These are phyloP conservation scores for Aethina tumida DNA, from an alignment of 1,140 invertebrate genomes.

Conservation along the genomic window DNA sequence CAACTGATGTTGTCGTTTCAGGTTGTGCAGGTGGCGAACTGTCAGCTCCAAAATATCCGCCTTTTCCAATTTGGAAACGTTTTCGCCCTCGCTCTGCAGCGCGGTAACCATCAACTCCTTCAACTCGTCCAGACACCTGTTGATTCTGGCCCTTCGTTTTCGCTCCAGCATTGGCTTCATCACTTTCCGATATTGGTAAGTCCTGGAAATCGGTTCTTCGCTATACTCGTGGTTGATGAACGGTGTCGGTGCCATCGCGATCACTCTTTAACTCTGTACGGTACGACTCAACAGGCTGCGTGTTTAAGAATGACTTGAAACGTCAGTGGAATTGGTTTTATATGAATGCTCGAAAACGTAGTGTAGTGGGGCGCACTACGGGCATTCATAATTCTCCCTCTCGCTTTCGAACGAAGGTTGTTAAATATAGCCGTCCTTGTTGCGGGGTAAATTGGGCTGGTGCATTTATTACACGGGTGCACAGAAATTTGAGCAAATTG, in stretches of 20 bases:
- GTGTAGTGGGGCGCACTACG: too few species aligned
- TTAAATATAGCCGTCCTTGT: too few species aligned
- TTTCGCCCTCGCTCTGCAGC: conserved; percentile 74
- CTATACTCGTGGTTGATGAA: conserved; percentile 27
- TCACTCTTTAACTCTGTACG: conserved; percentile 7
- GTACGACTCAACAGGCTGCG: conserved; percentile 4
- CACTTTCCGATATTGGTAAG: conserved; percentile 85
- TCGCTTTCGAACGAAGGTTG: too few species aligned
- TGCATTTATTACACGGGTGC: too few species aligned
- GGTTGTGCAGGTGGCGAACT: conserved; percentile 79
- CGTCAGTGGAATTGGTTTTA: conserved; percentile 20
- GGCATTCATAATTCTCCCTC: too few species aligned
- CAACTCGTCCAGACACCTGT: conserved; percentile 85
- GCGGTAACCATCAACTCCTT: conserved; percentile 87
- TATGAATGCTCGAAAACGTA: too few species aligned
- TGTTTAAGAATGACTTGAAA: conserved; percentile 19
- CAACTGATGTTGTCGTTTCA: conserved; percentile 62
- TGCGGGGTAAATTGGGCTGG: too few species aligned
- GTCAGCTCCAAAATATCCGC: conserved; percentile 94
- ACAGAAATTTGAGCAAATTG: too few species aligned
- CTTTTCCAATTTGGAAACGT: conserved; percentile 89
- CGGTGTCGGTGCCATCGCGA: conserved; percentile 30
- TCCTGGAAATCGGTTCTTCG: conserved; percentile 65
- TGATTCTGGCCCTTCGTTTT: conserved; percentile 86
- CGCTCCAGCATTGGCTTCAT: conserved; percentile 95